These are phyloP conservation scores for Stigmatopora argus DNA, from an alignment of 2,113 vertebrate species.

Conservation along the genomic window DNA sequence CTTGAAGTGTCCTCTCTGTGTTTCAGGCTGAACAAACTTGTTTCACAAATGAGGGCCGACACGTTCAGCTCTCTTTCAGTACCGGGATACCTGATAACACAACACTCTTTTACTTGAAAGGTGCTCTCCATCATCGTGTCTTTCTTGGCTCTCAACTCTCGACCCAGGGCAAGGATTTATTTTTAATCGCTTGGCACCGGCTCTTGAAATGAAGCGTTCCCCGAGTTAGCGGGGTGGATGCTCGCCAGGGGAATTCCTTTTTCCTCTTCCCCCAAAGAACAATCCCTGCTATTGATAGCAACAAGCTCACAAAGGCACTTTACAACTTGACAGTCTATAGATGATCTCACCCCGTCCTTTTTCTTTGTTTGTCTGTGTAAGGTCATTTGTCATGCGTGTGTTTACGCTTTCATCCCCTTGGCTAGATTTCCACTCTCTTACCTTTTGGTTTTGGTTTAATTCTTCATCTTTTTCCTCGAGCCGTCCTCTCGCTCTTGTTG, in stretches of 20 bases:
- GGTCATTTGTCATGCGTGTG: background rate
- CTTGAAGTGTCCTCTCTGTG: constrained; percentile 9
- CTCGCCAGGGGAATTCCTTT: constrained; percentile 6
- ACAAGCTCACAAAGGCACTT: constrained; percentile 12
- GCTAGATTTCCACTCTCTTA: constrained; percentile 11
- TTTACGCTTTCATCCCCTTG: constrained; percentile 7
- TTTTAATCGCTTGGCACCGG: constrained; percentile 38
- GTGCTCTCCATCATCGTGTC: constrained; percentile 36
- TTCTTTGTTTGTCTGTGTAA: background rate
- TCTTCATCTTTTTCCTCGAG: background rate
- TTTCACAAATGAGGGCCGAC: constrained; percentile 56
- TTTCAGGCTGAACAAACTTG: constrained; percentile 51
- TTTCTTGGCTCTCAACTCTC: constrained; percentile 26
- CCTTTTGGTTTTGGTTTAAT: constrained; percentile 13
- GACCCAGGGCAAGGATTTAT: constrained; percentile 29
- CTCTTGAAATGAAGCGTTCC: constrained; percentile 26
- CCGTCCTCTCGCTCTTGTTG: background rate
- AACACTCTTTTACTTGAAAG: background rate
- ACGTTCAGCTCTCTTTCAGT: constrained; percentile 50
- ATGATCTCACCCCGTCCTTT: background rate
- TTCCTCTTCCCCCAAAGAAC: constrained; percentile 17
- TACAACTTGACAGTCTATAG: constrained; percentile 6
- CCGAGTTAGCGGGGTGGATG: constrained; percentile 3
- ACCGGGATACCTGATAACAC: constrained; percentile 20
- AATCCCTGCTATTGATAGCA: constrained; percentile 17